Evolutionary conservation across 2,888 invertebrate species (phyloP), one percentile per base, ranked within the genome.

Genomic region (Stictocephala bisonia): DNA sequence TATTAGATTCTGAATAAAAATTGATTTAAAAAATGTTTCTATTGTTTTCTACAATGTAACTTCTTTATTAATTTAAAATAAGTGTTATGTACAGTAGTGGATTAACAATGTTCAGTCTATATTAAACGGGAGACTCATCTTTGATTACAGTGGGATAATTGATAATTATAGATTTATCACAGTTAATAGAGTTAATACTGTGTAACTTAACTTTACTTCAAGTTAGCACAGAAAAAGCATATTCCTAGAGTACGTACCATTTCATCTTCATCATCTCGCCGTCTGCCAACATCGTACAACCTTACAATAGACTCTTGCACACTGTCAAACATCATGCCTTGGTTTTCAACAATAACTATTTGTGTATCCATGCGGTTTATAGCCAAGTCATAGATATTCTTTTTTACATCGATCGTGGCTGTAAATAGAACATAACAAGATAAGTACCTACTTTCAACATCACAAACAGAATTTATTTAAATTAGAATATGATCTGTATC

Each of bases 381-480:
- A 72, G 93, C 90, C 77, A 99, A 85, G 81, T 94, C 93, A 83
- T 93, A 93, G 71, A 98, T 94, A 80, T 93, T 93, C 76, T 93
- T 90, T 82, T 96, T 96, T 18, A 96, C 94, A 85, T 98, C 97
- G 77, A 95, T 91, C 0, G 97, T 98, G 0, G 97, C 96, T 91
- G 86, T 56, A 84, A 84, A 79, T 76, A 74, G 72, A 74, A 64
- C 73, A 64, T 56, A 35, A 35, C 11, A 13, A 71, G 75, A 53
- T 53, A 51, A 26, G 72, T 48, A 7, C 27, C 27, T n/a, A n/a
- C n/a, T n/a, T n/a, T n/a, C n/a, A n/a, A n/a, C n/a, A n/a, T n/a
- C n/a, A n/a, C n/a, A n/a, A n/a, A n/a, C n/a, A n/a, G n/a, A n/a
- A n/a, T n/a, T n/a, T n/a, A n/a, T n/a, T n/a, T n/a, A n/a, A n/a